These are phyloP conservation scores for Zaprionus kolodkinae DNA, from an alignment of 1,140 invertebrate genomes.

Conservation along the genomic window DNA sequence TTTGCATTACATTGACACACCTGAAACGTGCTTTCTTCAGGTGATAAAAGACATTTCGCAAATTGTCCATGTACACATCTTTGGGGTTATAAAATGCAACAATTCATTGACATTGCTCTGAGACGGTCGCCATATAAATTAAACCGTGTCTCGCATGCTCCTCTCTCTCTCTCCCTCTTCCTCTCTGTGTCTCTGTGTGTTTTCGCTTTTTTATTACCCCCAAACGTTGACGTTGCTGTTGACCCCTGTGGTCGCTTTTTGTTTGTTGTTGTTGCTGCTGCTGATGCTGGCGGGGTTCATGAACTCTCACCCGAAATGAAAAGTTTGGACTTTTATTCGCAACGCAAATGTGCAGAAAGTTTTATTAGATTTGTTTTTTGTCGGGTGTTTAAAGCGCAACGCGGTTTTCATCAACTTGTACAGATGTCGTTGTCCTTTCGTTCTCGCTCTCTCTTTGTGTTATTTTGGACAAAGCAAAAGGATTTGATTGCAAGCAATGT, in stretches of 20 bases:
- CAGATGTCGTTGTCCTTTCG: conserved; percentile 28
- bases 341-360: conserved; percentile 58
- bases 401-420: conserved; percentile 55
- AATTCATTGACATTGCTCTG: conserved; percentile 29
- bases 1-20: background rate
- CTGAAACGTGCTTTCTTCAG: background rate
- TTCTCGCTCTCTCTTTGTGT: background rate
- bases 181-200: conserved; percentile 21
- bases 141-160: conserved; percentile 14
- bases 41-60: conserved; percentile 15
- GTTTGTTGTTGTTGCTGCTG: conserved; percentile 38
- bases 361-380: conserved; percentile 49
- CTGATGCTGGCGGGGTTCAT: conserved; percentile 53
- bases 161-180: background rate
- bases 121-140: conserved; percentile 40
- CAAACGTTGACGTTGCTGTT: conserved; percentile 33
- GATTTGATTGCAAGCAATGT: conserved; percentile 9
- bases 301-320: conserved; percentile 65
- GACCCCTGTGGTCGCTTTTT: conserved; percentile 28
- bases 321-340: conserved; percentile 76
- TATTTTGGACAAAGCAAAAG: conserved; percentile 8
- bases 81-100: conserved; percentile 37
- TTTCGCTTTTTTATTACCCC: conserved; percentile 25
- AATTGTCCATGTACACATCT: conserved; percentile 3
- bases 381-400: conserved; percentile 55